These are phyloP conservation scores for Leptodactylus fuscus DNA, from an alignment of 2,113 vertebrate species.

Conservation along the genomic window DNA sequence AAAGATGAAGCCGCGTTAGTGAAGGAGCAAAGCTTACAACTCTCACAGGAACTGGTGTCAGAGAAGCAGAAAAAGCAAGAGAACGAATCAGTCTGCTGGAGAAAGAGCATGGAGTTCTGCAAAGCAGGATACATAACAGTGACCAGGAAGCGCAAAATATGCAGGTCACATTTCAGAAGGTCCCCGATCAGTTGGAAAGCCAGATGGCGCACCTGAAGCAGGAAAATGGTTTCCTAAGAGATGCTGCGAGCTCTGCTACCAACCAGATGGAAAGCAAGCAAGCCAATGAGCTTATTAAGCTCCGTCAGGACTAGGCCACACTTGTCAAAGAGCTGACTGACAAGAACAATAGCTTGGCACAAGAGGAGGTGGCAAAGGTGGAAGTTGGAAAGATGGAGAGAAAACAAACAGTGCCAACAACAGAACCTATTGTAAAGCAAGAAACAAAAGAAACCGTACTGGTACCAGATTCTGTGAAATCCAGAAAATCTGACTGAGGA, in stretches of 20 bases:
- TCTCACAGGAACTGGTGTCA: conserved; percentile 91
- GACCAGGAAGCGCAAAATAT: conserved; percentile 89
- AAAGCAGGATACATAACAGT: conserved; percentile 89
- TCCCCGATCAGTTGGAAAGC: conserved; percentile 92
- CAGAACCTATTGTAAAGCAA: neutral
- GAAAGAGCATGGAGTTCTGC: conserved; percentile 87
- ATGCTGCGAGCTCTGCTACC: conserved; percentile 96
- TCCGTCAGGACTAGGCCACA: conserved; percentile 87
- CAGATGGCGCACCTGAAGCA: conserved; percentile 94
- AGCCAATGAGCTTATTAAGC: conserved; percentile 90
- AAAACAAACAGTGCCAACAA: neutral
- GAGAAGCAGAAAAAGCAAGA: conserved; percentile 94
- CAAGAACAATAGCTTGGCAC: conserved; percentile 82
- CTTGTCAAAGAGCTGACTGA: conserved; percentile 92
- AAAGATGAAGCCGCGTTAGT: conserved; percentile 87
- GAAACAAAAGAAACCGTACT: neutral
- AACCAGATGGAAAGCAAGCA: conserved; percentile 98
- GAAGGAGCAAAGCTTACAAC: conserved; percentile 94
- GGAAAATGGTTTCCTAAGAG: conserved; percentile 94
- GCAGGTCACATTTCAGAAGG: conserved; percentile 93
- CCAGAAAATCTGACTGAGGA: neutral
- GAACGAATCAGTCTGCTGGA: conserved; percentile 87
- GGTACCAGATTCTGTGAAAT: neutral
- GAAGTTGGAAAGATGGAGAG: conserved; percentile 10
- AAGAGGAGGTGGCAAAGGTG: neutral